Evolutionary conservation across 1,140 invertebrate genomes (phyloP).

Genomic region (Leptinotarsa lineolata): DNA sequence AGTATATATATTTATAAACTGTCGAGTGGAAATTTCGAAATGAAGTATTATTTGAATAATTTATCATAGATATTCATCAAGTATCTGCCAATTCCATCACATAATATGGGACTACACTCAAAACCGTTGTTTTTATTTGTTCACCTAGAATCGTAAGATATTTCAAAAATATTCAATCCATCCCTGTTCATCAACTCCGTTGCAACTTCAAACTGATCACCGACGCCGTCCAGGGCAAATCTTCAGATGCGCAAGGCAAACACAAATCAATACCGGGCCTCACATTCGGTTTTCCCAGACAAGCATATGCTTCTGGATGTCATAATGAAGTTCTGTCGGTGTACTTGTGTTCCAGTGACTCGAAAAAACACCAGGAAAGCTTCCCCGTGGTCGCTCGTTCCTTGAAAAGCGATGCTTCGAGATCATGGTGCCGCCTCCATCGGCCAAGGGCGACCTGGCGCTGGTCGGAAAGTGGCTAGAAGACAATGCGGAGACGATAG

Average conservation of each 20-base stretch:
- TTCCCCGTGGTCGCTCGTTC: constrained; percentile 42
- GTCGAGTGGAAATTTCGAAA: too few species aligned
- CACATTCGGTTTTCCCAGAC: constrained; percentile 5
- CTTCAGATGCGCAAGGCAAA: not conserved
- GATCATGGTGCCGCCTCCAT: constrained; percentile 44
- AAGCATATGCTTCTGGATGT: constrained; percentile 21
- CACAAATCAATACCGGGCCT: not conserved
- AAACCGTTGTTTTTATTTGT: too few species aligned
- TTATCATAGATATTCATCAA: too few species aligned
- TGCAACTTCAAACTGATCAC: not conserved
- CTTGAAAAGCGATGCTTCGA: constrained; percentile 40
- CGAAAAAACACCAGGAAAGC: constrained; percentile 35
- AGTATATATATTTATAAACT: too few species aligned
- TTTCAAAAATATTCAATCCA: too few species aligned
- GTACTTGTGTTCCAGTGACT: constrained; percentile 10
- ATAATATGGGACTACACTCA: too few species aligned
- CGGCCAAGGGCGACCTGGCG: constrained; percentile 43
- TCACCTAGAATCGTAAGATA: too few species aligned
- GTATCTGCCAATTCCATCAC: too few species aligned
- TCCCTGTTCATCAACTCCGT: too few species aligned
- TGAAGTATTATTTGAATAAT: too few species aligned
- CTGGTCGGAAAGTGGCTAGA: constrained; percentile 58
- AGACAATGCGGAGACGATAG: constrained; percentile 64
- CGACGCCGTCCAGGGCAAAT: not conserved
- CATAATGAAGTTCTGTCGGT: not conserved